Evolutionary conservation across 30 jellyfish, hydroid and myxozoan genomes (phyloP).

Genomic region (Chrysaora quinquecirrha): DNA sequence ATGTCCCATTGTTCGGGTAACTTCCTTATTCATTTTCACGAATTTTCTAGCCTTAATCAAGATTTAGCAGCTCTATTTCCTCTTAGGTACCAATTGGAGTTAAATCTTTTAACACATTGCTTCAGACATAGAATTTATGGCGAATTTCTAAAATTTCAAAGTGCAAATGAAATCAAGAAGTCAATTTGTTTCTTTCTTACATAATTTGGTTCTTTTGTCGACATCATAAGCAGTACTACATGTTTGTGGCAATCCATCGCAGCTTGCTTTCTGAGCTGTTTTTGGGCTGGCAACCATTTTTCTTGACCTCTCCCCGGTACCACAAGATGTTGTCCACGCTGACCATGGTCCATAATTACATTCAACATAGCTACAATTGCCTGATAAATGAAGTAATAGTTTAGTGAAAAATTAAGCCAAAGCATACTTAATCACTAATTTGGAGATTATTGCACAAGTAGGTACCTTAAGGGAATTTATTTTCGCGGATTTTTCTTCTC

Average conservation of each 20-base stretch:
- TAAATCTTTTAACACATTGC: neutral
- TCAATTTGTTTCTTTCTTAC: neutral
- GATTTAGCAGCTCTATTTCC: too few species aligned
- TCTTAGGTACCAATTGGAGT: neutral
- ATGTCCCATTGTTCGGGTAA: neutral
- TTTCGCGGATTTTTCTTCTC: too few species aligned
- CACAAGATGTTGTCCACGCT: slow-evolving; percentile 79
- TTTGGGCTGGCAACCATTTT: slow-evolving; percentile 30
- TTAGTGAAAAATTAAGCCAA: too few species aligned
- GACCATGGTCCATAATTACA: slow-evolving; percentile 82
- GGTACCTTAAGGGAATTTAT: too few species aligned
- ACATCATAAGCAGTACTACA: slow-evolving; percentile 56
- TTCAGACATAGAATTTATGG: neutral
- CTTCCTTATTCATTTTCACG: neutral
- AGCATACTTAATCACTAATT: too few species aligned
- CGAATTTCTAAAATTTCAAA: too few species aligned
- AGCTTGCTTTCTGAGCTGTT: slow-evolving; percentile 39
- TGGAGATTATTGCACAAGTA: neutral
- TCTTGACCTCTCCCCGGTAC: slow-evolving; percentile 61
- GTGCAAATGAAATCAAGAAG: neutral
- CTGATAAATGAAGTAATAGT: slow-evolving; percentile 1
- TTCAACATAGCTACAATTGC: slow-evolving; percentile 67
- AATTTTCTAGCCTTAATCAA: neutral
- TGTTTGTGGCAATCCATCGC: slow-evolving; percentile 59
- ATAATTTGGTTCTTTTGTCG: slow-evolving; percentile 48